A percentile compares a stretch with the other conserved stretches of the same genome.
Conservation (phyloP, 2,797 vertebrate species). For the Phoxinus dragarum region DNA sequence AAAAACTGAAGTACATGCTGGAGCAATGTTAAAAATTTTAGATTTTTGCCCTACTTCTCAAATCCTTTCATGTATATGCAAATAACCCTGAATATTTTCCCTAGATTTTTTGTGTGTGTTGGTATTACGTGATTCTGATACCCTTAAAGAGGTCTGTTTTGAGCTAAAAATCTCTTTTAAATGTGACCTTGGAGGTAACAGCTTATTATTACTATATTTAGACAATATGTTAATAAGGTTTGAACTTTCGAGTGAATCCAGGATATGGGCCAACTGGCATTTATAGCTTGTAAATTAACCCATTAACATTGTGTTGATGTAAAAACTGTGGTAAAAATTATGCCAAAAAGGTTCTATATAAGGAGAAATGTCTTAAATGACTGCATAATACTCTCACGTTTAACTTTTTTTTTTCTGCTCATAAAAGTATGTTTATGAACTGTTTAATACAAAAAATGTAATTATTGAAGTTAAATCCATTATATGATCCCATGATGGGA, state of each 20-base stretch:
- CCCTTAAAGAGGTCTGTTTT: slow-evolving; percentile 21
- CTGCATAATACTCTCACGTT: not conserved
- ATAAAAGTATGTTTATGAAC: not conserved
- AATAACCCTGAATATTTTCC: not conserved
- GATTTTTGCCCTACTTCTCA: not conserved
- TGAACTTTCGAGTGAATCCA: slow-evolving; percentile 29
- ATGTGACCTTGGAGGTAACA: slow-evolving; percentile 21
- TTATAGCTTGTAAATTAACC: slow-evolving; percentile 39
- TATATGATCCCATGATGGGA: not conserved
- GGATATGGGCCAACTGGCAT: slow-evolving; percentile 40
- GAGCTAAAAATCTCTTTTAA: slow-evolving; percentile 10
- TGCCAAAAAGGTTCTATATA: not conserved
- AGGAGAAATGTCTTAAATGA: not conserved
- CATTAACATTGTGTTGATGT: not conserved
- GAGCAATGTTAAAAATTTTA: not conserved
- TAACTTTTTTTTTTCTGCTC: not conserved
- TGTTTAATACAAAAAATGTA: not conserved
- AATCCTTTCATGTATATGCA: slow-evolving; percentile 25
- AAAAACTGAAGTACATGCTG: not conserved
- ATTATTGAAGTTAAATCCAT: not conserved
- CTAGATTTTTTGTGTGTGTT: not conserved
- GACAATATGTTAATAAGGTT: slow-evolving; percentile 34
- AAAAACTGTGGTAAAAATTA: not conserved
- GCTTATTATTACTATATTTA: slow-evolving; percentile 28
- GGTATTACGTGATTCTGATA: not conserved